These are phyloP conservation scores for Incurvaria masculella DNA, from an alignment of 2,888 invertebrate genomes.

Conservation along the genomic window DNA sequence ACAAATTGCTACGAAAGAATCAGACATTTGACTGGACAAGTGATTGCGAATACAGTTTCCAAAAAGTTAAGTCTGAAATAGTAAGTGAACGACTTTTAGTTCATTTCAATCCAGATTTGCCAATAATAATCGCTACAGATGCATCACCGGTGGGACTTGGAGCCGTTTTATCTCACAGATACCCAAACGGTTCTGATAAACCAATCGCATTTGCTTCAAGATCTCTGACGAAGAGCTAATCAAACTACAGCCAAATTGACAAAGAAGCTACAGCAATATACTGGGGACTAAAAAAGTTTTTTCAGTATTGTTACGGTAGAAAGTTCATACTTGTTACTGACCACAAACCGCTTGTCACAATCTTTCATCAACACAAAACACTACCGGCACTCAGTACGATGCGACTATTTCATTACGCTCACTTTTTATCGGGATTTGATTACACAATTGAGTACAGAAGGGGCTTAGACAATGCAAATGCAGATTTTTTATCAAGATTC, in stretches of 20 bases:
- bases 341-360: too few species aligned
- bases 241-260: slow-evolving; percentile 26
- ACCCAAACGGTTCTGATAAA: slow-evolving; percentile 21
- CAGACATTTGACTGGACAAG: slow-evolving; percentile 1
- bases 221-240: slow-evolving; percentile 21
- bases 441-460: slow-evolving; percentile 15
- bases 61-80: slow-evolving; percentile 11
- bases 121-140: slow-evolving; percentile 10
- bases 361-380: slow-evolving; percentile 20
- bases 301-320: slow-evolving; percentile 24
- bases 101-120: slow-evolving; percentile 11
- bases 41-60: slow-evolving; percentile 11
- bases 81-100: slow-evolving; percentile 9
- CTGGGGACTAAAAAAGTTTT: slow-evolving; percentile 24
- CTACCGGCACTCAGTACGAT: slow-evolving; percentile 15
- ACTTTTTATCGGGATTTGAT: slow-evolving; percentile 18
- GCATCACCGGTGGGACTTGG: slow-evolving; percentile 11
- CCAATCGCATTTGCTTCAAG: slow-evolving; percentile 24
- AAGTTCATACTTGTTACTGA: slow-evolving; percentile 25
- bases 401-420: slow-evolving; percentile 18
- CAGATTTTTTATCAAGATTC: slow-evolving; percentile 10
- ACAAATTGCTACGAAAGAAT: neutral
- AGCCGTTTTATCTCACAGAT: slow-evolving; percentile 15
- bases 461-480: slow-evolving; percentile 8
- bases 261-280: slow-evolving; percentile 25